Conservation (phyloP, 2,113 vertebrate genomes). For the Alectura lathami region DNA sequence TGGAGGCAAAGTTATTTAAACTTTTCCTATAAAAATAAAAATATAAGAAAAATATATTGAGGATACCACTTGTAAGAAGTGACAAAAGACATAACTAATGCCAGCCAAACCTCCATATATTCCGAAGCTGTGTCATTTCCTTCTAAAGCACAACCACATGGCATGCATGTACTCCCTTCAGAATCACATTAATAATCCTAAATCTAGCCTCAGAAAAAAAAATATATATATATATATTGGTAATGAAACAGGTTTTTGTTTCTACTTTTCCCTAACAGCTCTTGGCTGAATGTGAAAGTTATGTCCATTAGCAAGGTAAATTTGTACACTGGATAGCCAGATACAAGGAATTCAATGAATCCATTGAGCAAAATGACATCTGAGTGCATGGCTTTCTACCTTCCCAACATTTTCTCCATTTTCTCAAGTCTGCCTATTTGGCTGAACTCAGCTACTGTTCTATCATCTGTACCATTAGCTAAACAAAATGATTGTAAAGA, state of each 20-base stretch:
- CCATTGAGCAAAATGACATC: not conserved
- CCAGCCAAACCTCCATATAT: not conserved
- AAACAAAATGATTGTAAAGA: not conserved
- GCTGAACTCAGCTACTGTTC: not conserved
- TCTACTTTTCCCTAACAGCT: not conserved
- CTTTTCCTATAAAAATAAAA: not conserved
- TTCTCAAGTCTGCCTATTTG: not conserved
- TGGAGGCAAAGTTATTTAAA: not conserved
- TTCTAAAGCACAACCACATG: not conserved
- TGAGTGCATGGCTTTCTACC: not conserved
- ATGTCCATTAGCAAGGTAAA: not conserved
- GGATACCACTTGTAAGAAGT: not conserved
- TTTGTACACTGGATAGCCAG: not conserved
- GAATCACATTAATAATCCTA: fast-evolving
- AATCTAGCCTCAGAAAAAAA: not conserved
- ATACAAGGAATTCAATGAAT: not conserved
- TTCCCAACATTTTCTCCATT: not conserved
- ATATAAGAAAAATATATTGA: not conserved
- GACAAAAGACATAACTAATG: not conserved
- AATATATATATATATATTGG: no score
- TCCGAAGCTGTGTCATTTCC: not conserved
- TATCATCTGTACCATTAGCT: not conserved
- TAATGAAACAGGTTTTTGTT: not conserved
- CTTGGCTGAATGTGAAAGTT: not conserved
- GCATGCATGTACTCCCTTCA: not conserved